Evolutionary conservation across 2,113 vertebrate genomes (phyloP).

Genomic region (Nymphicus hollandicus): DNA sequence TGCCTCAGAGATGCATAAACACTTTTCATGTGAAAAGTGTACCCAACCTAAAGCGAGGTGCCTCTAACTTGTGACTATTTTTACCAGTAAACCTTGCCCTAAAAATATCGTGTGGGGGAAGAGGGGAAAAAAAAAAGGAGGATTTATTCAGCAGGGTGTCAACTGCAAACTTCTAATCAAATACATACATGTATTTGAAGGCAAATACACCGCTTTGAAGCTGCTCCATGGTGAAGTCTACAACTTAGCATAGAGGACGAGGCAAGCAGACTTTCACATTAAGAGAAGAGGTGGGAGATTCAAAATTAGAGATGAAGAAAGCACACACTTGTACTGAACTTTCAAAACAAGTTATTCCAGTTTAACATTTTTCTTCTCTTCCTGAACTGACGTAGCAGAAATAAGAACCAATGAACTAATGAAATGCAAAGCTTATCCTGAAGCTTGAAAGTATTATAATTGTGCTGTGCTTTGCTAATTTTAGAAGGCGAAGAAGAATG

Average conservation of each 20-base stretch:
- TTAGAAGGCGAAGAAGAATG: conserved; percentile 40
- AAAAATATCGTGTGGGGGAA: background rate
- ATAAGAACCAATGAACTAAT: conserved; percentile 48
- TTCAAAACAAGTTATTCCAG: conserved; percentile 66
- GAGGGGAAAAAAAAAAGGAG: background rate
- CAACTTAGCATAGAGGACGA: background rate
- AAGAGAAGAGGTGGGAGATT: conserved; percentile 19
- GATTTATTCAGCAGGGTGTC: conserved; percentile 22
- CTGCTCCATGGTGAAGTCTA: background rate
- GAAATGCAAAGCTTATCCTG: conserved; percentile 58
- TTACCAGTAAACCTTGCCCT: conserved; percentile 44
- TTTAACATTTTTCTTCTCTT: conserved; percentile 53
- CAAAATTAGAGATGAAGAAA: conserved; percentile 37
- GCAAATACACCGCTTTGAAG: conserved; percentile 14
- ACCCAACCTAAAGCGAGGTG: background rate
- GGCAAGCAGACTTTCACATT: conserved; percentile 2
- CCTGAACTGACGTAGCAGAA: conserved; percentile 54
- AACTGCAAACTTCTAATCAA: conserved; percentile 24
- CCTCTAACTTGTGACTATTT: conserved; percentile 32
- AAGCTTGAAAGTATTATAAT: conserved; percentile 62
- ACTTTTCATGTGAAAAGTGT: rapidly evolving
- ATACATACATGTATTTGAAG: background rate
- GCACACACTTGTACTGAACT: conserved; percentile 51
- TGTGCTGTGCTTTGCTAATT: conserved; percentile 61
- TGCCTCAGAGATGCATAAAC: background rate